phyloP scores from a whole-genome alignment of 1,140 invertebrate species.

The Temnothorax nylanderi region DNA sequence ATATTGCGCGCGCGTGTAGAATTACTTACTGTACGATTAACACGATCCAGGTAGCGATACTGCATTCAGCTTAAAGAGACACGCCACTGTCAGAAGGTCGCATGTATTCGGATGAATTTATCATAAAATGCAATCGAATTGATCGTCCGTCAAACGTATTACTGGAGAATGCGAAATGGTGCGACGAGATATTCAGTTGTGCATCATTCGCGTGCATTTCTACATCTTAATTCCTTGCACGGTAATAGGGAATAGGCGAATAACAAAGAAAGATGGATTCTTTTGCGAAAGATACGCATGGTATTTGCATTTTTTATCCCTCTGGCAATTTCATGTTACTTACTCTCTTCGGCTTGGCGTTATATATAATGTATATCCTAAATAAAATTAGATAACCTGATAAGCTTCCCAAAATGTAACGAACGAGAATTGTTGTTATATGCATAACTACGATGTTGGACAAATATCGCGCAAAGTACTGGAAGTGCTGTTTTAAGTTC shows the following conservation, averaged over 20 bases:
- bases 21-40: conserved; percentile 16
- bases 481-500: not conserved
- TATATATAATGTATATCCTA: not conserved
- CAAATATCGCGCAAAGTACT: not conserved
- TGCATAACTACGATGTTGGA: not conserved
- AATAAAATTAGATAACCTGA: not conserved
- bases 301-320: not conserved
- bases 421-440: not conserved
- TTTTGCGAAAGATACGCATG: not conserved
- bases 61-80: not conserved
- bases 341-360: not conserved
- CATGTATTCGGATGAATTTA: not conserved
- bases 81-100: conserved; percentile 30
- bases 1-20: conserved; percentile 7
- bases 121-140: not conserved
- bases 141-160: not conserved
- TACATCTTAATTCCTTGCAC: no score
- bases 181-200: not conserved
- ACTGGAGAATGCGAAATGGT: not conserved
- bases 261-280: no score
- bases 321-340: not conserved
- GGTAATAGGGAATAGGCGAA: no score
- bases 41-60: conserved; percentile 36
- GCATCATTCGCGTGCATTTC: not conserved
- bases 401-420: not conserved